Percentiles rank a stretch among this genome's conserved stretches.
Evolutionary conservation across 2,888 invertebrate genomes (phyloP).

Genomic region (Bombyx huttoni): DNA sequence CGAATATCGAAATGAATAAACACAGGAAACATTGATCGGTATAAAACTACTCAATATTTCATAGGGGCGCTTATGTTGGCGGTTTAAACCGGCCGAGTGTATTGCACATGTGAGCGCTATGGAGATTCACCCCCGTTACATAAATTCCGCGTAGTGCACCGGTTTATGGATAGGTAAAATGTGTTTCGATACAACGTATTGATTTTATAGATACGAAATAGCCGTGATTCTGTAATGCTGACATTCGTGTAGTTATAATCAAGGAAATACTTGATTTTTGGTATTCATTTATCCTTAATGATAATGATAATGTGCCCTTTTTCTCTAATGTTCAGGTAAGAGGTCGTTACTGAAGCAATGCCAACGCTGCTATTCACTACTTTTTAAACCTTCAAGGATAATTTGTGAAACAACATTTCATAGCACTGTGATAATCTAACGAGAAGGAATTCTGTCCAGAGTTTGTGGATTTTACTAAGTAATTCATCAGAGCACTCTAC

Average conservation of each 20-base stretch:
- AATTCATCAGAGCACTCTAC: too few species aligned
- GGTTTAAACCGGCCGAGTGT: slow-evolving; percentile 60
- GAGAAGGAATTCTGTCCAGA: too few species aligned
- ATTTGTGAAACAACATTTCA: too few species aligned
- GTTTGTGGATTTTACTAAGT: too few species aligned
- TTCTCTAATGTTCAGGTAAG: too few species aligned
- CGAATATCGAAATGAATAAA: not conserved
- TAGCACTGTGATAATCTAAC: too few species aligned
- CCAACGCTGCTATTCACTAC: too few species aligned
- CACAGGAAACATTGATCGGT: not conserved
- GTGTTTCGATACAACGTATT: slow-evolving; percentile 48
- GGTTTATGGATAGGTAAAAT: slow-evolving; percentile 53
- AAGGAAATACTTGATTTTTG: too few species aligned
- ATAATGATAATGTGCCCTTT: not conserved
- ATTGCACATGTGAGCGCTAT: slow-evolving; percentile 64
- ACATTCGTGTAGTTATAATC: not conserved
- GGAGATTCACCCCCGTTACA: slow-evolving; percentile 57
- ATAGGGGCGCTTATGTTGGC: slow-evolving; percentile 46
- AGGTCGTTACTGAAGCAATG: too few species aligned
- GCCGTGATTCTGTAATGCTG: not conserved
- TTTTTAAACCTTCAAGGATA: too few species aligned
- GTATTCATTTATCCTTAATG: not conserved
- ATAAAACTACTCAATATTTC: slow-evolving; percentile 45
- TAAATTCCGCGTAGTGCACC: slow-evolving; percentile 60
- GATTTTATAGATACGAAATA: slow-evolving; percentile 41